A percentile compares a stretch with the other conserved stretches of the same genome.
phyloP scores from a whole-genome alignment of 2,113 vertebrate genomes.

The Lepisosteus oculatus region DNA sequence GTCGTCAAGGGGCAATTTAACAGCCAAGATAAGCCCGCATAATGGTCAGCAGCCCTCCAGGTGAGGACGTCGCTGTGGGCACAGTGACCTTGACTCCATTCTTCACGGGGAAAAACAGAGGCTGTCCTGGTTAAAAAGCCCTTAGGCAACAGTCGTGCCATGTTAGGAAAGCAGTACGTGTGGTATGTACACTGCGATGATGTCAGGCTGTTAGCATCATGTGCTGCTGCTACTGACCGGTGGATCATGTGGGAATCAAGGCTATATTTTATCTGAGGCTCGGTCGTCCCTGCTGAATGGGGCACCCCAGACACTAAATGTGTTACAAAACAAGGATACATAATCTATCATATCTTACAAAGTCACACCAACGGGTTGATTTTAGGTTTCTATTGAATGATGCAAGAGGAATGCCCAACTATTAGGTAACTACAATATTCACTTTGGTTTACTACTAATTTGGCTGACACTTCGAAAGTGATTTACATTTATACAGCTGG shows the following conservation, averaged over 20 bases:
- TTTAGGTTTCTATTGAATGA: no score
- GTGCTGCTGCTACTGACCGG: constrained; percentile 46
- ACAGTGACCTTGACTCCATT: constrained; percentile 42
- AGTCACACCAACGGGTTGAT: no score
- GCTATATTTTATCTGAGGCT: constrained; percentile 30
- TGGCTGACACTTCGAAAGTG: no score
- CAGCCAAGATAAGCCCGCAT: no score
- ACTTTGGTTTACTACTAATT: no score
- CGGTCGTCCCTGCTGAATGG: constrained; percentile 20
- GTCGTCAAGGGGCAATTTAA: no score
- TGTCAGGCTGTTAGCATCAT: constrained; percentile 56
- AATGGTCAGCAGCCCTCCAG: no score
- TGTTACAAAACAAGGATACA: background rate
- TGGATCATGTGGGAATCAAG: constrained; percentile 38
- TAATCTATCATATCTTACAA: no score
- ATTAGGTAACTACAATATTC: no score
- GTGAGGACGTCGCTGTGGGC: no score
- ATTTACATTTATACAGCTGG: no score
- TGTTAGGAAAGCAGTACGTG: constrained; percentile 44
- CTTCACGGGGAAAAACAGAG: background rate
- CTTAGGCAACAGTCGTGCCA: constrained; percentile 27
- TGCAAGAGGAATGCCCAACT: no score
- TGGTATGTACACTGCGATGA: constrained; percentile 52
- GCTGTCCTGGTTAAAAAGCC: constrained; percentile 3
- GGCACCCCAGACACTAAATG: background rate